Percentiles rank a stretch among this genome's conserved stretches.
Conservation (phyloP, 2,797 vertebrate genomes). For the Hydrophis major region DNA sequence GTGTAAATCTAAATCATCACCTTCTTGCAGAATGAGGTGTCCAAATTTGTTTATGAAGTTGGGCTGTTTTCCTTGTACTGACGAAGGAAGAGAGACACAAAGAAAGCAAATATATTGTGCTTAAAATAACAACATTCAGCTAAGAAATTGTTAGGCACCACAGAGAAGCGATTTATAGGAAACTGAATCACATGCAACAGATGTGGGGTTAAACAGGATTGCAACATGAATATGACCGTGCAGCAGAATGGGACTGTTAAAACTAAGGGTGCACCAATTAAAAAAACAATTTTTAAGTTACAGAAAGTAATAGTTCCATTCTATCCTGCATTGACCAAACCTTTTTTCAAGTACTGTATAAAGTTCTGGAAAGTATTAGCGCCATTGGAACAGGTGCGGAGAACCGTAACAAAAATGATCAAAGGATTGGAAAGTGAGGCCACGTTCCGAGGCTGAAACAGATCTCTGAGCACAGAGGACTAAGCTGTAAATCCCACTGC, state of each 20-base stretch:
- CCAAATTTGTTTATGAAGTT: constrained; percentile 54
- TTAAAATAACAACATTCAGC: constrained; percentile 1
- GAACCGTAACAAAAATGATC: neutral
- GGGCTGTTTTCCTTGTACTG: constrained; percentile 54
- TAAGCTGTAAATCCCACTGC: neutral
- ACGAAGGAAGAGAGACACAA: neutral
- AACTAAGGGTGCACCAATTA: neutral
- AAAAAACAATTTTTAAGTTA: neutral
- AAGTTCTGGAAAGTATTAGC: neutral
- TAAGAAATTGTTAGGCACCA: neutral
- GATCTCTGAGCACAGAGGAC: neutral
- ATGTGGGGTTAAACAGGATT: neutral
- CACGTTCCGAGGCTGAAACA: neutral
- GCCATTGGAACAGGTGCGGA: neutral
- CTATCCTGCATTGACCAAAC: neutral
- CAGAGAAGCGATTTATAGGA: neutral
- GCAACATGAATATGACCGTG: neutral
- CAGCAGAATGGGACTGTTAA: neutral
- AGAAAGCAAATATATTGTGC: constrained; percentile 22
- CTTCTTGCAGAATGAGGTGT: constrained; percentile 52
- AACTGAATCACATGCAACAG: neutral
- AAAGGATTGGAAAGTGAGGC: neutral
- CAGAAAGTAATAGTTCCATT: neutral
- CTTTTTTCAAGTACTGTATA: neutral
- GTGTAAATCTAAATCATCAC: constrained; percentile 61